Evolutionary conservation across 2,888 invertebrate genomes (phyloP).

Genomic region (Troilus luridus): DNA sequence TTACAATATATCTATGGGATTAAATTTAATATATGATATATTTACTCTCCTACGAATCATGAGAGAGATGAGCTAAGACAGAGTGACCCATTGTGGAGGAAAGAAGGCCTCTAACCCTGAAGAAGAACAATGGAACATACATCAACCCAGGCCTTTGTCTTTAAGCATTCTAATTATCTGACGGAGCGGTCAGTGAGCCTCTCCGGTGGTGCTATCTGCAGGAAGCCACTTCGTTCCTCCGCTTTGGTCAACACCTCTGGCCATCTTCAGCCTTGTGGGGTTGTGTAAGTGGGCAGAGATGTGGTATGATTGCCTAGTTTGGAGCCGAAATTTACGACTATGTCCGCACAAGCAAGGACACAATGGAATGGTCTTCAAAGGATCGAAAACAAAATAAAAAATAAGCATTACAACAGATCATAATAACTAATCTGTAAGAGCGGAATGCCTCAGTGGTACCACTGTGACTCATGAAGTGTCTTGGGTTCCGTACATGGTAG

Average conservation of each 20-base stretch:
- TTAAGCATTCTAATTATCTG: constrained; percentile 28
- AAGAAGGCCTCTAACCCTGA: not conserved
- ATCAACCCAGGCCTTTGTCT: not conserved
- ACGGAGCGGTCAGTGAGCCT: not conserved
- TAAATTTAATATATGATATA: not conserved
- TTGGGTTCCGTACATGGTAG: too few relatives aligned
- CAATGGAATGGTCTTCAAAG: too few relatives aligned
- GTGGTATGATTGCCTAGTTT: not conserved
- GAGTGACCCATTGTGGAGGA: not conserved
- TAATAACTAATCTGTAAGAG: too few relatives aligned
- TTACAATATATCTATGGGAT: not conserved
- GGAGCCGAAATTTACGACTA: not conserved
- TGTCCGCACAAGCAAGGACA: too few relatives aligned
- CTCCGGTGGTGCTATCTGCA: not conserved
- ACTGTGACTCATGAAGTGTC: too few relatives aligned
- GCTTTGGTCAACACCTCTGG: not conserved
- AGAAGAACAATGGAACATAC: not conserved
- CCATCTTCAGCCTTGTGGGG: not conserved
- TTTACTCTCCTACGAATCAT: not conserved
- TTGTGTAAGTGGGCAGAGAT: not conserved
- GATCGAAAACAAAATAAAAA: too few relatives aligned
- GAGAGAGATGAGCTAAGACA: not conserved
- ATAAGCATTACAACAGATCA: too few relatives aligned
- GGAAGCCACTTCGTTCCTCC: not conserved
- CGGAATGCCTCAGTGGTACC: too few relatives aligned